Percentiles rank a stretch among this genome's conserved stretches.
Conservation (phyloP, 35 echinoderm and acorn worm genomes). For the Apostichopus japonicus region DNA sequence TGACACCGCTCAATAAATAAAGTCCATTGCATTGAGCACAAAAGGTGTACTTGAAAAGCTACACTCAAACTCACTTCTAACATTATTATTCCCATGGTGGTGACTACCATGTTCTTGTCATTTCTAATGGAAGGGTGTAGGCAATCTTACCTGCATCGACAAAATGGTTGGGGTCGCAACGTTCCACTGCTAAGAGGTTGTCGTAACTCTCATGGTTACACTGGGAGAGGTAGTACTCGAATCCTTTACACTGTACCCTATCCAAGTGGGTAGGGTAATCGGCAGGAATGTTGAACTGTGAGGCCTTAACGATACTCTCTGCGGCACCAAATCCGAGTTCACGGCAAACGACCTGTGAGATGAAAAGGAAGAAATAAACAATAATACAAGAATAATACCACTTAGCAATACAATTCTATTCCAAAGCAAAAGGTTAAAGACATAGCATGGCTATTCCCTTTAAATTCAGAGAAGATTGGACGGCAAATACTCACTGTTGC, state of each 20-base stretch:
- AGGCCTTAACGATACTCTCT: constrained; percentile 10
- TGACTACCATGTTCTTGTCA: too few relatives aligned
- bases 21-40: too few relatives aligned
- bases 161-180: constrained; percentile 48
- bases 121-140: too few relatives aligned
- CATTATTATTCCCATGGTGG: too few relatives aligned
- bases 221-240: constrained; percentile 72
- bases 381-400: too few relatives aligned
- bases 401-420: not conserved
- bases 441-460: not conserved
- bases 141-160: constrained; percentile 72
- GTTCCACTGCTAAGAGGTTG: not conserved
- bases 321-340: constrained; percentile 69
- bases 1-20: too few relatives aligned
- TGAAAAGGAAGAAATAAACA: not conserved
- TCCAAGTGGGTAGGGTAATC: constrained; percentile 66
- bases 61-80: too few relatives aligned
- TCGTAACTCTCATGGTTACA: constrained; percentile 60
- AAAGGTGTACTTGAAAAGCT: too few relatives aligned
- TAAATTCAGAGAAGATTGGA: not conserved
- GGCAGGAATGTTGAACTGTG: constrained; percentile 26
- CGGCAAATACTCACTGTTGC: constrained; percentile 61
- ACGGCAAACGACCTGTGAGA: constrained; percentile 84
- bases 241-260: constrained; percentile 77
- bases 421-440: too few relatives aligned